phyloP scores from a whole-genome alignment of 2,797 vertebrate genomes.

The Lycodopsis pacificus region DNA sequence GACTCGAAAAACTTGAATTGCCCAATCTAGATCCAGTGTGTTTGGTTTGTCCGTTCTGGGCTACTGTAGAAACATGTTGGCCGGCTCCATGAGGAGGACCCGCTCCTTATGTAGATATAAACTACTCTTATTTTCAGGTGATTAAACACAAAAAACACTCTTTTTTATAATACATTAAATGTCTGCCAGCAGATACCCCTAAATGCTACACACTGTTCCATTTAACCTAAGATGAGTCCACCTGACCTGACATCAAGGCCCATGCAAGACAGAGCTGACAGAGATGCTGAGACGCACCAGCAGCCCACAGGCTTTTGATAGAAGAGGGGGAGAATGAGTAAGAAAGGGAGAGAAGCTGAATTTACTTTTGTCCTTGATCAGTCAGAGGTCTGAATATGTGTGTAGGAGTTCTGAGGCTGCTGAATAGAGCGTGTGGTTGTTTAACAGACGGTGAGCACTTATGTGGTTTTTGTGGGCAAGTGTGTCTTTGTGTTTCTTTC shows the following conservation, averaged over 20 bases:
- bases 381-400: conserved; percentile 24
- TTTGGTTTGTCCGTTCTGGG: too few relatives aligned
- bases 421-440: conserved; percentile 21
- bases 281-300: conserved; percentile 14
- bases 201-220: background rate
- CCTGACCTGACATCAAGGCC: conserved; percentile 28
- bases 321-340: conserved; percentile 11
- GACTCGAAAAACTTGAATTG: too few relatives aligned
- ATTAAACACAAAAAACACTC: background rate
- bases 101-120: too few relatives aligned
- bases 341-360: conserved; percentile 18
- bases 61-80: too few relatives aligned
- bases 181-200: too few relatives aligned
- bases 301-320: conserved; percentile 31
- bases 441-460: conserved; percentile 14
- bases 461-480: conserved; percentile 5
- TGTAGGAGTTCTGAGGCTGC: conserved; percentile 26
- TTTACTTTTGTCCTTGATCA: conserved; percentile 44
- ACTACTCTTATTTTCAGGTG: background rate
- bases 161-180: too few relatives aligned
- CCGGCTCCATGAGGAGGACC: too few relatives aligned
- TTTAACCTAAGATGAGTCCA: conserved; percentile 28
- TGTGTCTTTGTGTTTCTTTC: conserved; percentile 25
- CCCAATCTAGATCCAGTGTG: too few relatives aligned
- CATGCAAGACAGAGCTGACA: conserved; percentile 42